Base-by-base conservation (phyloP, 2,888 invertebrate species). In the Plutella xylostella region DNA sequence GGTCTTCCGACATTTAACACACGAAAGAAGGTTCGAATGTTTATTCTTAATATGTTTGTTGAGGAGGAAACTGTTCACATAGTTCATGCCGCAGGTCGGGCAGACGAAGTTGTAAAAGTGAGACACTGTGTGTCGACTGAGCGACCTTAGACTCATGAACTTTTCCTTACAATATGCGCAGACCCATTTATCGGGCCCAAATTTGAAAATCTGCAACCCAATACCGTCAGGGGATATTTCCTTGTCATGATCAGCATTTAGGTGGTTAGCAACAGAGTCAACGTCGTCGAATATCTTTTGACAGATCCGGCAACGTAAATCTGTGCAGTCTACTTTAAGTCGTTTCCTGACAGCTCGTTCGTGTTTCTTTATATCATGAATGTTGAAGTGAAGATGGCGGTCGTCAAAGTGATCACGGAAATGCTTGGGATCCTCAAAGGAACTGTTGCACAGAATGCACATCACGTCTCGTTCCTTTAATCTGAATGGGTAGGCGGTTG, bases 401-500 rank as follows among this genome's bases (percentile, higher is more conserved):
- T 21, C 61, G 31, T 63, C 60, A 78, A 80, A 79, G 45, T 82
- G 82, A 15, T 55, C 54, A 48, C 79, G 68, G 56, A 74, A 79
- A 42, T 57, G 52, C 3, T 61, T 46, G 2, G 76, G 68, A 37
- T 73, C 68, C 30, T 69, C 65, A 57, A 64, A 75, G 47, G 61
- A 63, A 52, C 77, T 78, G 48, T 67, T 66, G 63, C 82, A 82
- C 64, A 72, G 80, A 28, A 79, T 77, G 61, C 82, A 82, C 54
- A 77, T 70, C 69, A 82, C 72, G 43, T 61, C 57, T 46, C 73
- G 67, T 51, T 72, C 76, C 9, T 75, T 76, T 35, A 80, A 71
- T 56, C 75, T 69, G 72, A 82, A 82, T 56, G 82, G 82, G 67
- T 76, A 79, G 47, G 71, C 80, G 46, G 82, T 82, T 5, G 79